A percentile compares a stretch with the other conserved stretches of the same genome.
phyloP scores from a whole-genome alignment of 2,113 vertebrate genomes.

The Dicaeum eximium region DNA sequence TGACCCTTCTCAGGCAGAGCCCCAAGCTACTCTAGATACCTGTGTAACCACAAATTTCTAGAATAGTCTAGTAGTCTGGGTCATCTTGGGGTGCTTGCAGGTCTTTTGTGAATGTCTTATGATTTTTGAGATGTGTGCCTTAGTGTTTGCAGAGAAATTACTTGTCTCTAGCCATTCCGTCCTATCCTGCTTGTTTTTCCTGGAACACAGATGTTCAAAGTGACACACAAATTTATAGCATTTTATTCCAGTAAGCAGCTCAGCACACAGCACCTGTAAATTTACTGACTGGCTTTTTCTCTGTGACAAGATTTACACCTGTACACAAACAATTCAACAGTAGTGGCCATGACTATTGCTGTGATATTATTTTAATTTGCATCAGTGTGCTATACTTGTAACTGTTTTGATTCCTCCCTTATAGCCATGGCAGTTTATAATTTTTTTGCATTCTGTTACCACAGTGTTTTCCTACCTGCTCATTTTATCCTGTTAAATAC shows the following conservation, averaged over 20 bases:
- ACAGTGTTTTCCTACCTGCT: neutral
- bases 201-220: neutral
- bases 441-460: neutral
- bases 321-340: neutral
- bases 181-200: neutral
- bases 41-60: neutral
- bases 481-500: neutral
- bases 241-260: neutral
- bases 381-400: neutral
- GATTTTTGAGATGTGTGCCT: neutral
- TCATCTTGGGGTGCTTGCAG: neutral
- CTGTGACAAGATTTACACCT: neutral
- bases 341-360: neutral
- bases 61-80: no score
- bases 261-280: neutral
- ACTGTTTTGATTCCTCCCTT: neutral
- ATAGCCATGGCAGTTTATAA: neutral
- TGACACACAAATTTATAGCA: neutral
- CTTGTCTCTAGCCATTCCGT: neutral
- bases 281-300: neutral
- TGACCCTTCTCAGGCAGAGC: neutral
- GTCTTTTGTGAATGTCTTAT: neutral
- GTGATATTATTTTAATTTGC: neutral
- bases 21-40: neutral
- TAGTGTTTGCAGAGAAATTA: neutral